A percentile compares a stretch with the other conserved stretches of the same genome.
phyloP scores from a whole-genome alignment of 2,888 invertebrate species.

The Taphrorychus bicolor region DNA sequence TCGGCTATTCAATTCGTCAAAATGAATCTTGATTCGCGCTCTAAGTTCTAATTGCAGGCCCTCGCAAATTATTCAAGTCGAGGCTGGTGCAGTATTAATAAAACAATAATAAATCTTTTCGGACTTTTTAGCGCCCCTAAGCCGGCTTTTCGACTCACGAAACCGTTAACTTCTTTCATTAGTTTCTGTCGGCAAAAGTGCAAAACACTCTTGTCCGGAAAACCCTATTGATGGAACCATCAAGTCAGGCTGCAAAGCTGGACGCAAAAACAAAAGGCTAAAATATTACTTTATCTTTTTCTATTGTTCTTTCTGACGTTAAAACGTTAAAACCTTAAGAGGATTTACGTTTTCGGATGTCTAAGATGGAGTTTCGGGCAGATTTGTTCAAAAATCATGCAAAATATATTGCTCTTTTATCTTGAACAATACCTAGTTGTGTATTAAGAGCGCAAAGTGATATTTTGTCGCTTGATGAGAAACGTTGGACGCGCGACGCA shows the following conservation, averaged over 20 bases:
- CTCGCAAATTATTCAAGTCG: too few relatives aligned
- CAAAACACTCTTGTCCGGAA: not conserved
- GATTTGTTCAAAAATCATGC: not conserved
- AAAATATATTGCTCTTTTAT: not conserved
- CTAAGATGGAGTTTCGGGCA: not conserved
- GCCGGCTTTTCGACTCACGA: not conserved
- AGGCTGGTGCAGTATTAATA: too few relatives aligned
- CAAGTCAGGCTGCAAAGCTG: not conserved
- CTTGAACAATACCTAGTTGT: too few relatives aligned
- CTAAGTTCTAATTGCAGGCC: not conserved
- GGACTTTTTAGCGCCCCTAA: not conserved
- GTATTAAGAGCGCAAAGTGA: too few relatives aligned
- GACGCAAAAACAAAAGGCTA: not conserved
- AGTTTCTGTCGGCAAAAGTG: not conserved
- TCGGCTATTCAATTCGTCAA: conserved; percentile 1
- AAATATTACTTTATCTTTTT: conserved; percentile 1
- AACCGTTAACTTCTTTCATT: not conserved
- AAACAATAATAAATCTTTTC: not conserved
- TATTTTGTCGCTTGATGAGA: too few relatives aligned
- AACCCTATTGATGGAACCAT: not conserved
- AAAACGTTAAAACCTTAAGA: not conserved
- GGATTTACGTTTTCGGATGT: not conserved
- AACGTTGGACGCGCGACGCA: too few relatives aligned
- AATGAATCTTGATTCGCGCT: too few relatives aligned
- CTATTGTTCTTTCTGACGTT: not conserved